Conservation (phyloP, 2,113 vertebrate species). For the Epinephelus cyanopodus region DNA sequence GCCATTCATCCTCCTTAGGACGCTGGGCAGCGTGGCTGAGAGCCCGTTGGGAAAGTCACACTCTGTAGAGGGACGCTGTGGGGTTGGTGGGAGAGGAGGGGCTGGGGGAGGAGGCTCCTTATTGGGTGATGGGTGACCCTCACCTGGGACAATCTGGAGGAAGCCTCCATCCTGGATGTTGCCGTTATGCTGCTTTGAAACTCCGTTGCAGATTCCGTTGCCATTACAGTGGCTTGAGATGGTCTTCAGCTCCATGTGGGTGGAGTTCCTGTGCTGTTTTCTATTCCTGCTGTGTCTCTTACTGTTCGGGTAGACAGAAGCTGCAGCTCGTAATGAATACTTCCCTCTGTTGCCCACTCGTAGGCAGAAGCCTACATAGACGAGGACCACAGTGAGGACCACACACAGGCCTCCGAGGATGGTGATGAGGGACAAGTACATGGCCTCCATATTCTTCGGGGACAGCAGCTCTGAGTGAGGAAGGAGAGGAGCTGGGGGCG, state of each 20-base stretch:
- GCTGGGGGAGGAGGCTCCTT: slow-evolving; percentile 83
- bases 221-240: slow-evolving; percentile 90
- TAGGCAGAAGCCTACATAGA: slow-evolving; percentile 90
- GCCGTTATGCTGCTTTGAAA: slow-evolving; percentile 71
- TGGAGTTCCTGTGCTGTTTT: slow-evolving; percentile 69
- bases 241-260: slow-evolving; percentile 92
- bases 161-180: slow-evolving; percentile 74
- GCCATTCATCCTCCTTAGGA: slow-evolving; percentile 95
- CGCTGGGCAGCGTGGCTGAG: slow-evolving; percentile 89
- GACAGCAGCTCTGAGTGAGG: slow-evolving; percentile 76
- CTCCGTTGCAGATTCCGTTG: slow-evolving; percentile 66
- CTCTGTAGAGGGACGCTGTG: slow-evolving; percentile 81
- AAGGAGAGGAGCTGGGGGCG: slow-evolving; percentile 28
- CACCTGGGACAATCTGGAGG: slow-evolving; percentile 87
- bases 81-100: slow-evolving; percentile 84
- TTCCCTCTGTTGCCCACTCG: slow-evolving; percentile 84
- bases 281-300: slow-evolving; percentile 71
- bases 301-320: slow-evolving; percentile 57
- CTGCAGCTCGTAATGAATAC: slow-evolving; percentile 80
- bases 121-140: slow-evolving; percentile 78
- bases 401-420: slow-evolving; percentile 90
- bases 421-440: slow-evolving; percentile 91
- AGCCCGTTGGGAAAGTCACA: slow-evolving; percentile 88
- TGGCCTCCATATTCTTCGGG: slow-evolving; percentile 83
- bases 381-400: slow-evolving; percentile 87